These are phyloP conservation scores for Trichomalopsis sarcophagae DNA, from an alignment of 1,140 invertebrate species.

Conservation along the genomic window DNA sequence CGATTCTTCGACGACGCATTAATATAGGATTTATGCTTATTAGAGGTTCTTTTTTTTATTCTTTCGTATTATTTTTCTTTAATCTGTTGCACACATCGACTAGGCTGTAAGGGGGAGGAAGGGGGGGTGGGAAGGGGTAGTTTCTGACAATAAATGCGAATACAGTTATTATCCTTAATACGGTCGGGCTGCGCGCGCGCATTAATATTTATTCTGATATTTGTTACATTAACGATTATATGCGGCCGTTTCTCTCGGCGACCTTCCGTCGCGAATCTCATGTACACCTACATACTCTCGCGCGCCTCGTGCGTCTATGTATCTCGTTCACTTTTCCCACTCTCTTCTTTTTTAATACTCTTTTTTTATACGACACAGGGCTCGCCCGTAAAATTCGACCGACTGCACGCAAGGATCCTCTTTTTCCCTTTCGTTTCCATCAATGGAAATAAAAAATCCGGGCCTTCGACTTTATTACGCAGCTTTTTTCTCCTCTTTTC, in stretches of 20 bases:
- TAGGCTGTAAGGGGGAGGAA: conserved; percentile 33
- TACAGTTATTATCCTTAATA: conserved; percentile 51
- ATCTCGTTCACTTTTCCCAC: neutral
- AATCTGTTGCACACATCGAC: conserved; percentile 42
- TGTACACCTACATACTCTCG: conserved; percentile 31
- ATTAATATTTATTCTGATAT: conserved; percentile 52
- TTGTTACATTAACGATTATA: conserved; percentile 52
- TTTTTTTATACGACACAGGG: conserved; percentile 39
- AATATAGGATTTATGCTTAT: neutral
- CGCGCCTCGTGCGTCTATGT: conserved; percentile 5
- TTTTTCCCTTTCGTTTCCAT: conserved; percentile 1
- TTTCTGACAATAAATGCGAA: conserved; percentile 47
- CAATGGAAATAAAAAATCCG: conserved; percentile 28
- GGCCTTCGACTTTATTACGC: conserved; percentile 22
- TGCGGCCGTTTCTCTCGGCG: neutral
- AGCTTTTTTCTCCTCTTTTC: neutral
- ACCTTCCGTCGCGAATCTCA: neutral
- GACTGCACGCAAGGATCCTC: conserved; percentile 1
- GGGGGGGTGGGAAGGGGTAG: neutral
- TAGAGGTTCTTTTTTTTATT: neutral
- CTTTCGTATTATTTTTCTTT: neutral
- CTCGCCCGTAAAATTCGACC: conserved; percentile 26
- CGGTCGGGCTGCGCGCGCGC: conserved; percentile 29
- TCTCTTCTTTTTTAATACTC: conserved; percentile 7
- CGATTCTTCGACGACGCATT: conserved; percentile 14